Evolutionary conservation across 1,140 invertebrate genomes (phyloP).

Genomic region (Scaptodrosophila lebanonensis): DNA sequence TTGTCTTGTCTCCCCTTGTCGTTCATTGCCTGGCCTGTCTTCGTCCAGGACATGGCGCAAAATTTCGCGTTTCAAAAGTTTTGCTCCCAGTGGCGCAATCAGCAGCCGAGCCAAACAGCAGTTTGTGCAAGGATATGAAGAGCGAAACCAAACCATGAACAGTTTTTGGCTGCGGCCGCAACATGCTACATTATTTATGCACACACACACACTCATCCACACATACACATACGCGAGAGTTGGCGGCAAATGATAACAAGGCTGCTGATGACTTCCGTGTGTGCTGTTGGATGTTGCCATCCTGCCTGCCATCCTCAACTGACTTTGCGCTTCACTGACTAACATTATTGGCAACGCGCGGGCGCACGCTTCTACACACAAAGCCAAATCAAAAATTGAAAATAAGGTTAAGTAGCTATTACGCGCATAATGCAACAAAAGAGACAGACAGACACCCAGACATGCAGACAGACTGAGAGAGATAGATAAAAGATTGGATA

Average conservation of each 20-base stretch:
- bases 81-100: slow-evolving; percentile 65
- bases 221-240: slow-evolving; percentile 6
- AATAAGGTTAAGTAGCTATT: slow-evolving; percentile 75
- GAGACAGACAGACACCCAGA: too few relatives aligned
- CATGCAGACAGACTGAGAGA: neutral
- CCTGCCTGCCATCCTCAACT: neutral
- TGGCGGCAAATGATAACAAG: slow-evolving; percentile 59
- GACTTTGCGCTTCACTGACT: slow-evolving; percentile 34
- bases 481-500: neutral
- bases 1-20: slow-evolving; percentile 14
- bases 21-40: slow-evolving; percentile 1
- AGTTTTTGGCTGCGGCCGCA: slow-evolving; percentile 48
- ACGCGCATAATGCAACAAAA: slow-evolving; percentile 40
- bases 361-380: slow-evolving; percentile 21
- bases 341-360: slow-evolving; percentile 8
- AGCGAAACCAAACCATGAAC: slow-evolving; percentile 35
- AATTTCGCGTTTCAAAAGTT: slow-evolving; percentile 66
- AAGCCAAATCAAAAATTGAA: slow-evolving; percentile 70
- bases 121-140: too few relatives aligned
- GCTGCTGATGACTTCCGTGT: slow-evolving; percentile 68
- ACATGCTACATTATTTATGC: slow-evolving; percentile 64
- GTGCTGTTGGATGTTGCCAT: neutral
- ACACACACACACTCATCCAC: slow-evolving; percentile 12
- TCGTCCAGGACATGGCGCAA: slow-evolving; percentile 16
- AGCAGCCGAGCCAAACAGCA: slow-evolving; percentile 60